Evolutionary conservation across 2,888 invertebrate species (phyloP), one percentile per base, ranked within the genome.

Genomic region (Linyphia triangularis): DNA sequence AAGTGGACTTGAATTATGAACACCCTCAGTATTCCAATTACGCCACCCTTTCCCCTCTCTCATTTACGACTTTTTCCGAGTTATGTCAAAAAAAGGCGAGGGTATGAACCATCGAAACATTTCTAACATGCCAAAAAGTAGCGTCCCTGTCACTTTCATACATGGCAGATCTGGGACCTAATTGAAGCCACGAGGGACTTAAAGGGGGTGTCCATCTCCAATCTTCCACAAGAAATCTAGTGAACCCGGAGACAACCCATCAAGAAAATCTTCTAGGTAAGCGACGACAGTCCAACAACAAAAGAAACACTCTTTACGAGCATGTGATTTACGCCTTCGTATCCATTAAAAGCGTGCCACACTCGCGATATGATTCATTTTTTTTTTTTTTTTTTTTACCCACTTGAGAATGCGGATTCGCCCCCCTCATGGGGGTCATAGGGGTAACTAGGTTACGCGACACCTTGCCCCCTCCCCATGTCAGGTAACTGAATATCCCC

Each of bases 341-440:
- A 51, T 51, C 13, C 51, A 51, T 51, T 51, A 51, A 51, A 16
- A 51, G 51, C 51, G 51, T 51, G 51, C 51, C 51, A 51, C 40
- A 1, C n/a, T n/a, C n/a, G n/a, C 9, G 26, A 51, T 13, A 63
- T 13, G 63, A 63, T 16, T 63, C 63, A 26, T 24, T n/a, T 63
- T 63, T 26, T 28, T 28, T 26, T 26, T n/a, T 3, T 13, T 3
- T 13, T 16, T n/a, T 43, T n/a, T 43, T n/a, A 22, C 26, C 28
- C 63, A 26, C 28, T 28, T 28, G 63, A 28, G 63, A 63, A 63
- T 63, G 63, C 63, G 63, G 63, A 63, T 63, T 16, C 59, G 10
- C n/a, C 2, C n/a, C 22, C 28, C 63, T 16, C 10, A 26, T 9
- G 51, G 51, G 51, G 28, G 63, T 26, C 63, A 63, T 7, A 16